phyloP scores from a whole-genome alignment of 2,113 vertebrate species.

The Grantiella picta region DNA sequence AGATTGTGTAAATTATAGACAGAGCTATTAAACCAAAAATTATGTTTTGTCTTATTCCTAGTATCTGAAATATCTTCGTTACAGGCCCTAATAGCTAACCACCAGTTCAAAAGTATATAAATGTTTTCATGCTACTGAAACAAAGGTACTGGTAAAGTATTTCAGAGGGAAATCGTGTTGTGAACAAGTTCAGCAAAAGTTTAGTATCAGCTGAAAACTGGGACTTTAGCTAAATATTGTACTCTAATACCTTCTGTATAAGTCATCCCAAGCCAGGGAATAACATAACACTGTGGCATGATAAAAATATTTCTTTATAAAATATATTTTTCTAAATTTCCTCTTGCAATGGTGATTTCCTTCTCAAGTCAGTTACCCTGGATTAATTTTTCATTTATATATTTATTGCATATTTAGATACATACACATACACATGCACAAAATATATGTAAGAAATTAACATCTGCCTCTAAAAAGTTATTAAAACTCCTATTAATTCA shows the following conservation, averaged over 20 bases:
- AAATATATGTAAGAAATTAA: neutral
- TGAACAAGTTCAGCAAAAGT: neutral
- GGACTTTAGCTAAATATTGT: neutral
- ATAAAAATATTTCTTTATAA: neutral
- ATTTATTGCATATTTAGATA: neutral
- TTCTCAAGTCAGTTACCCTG: neutral
- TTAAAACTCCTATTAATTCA: neutral
- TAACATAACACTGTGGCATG: neutral
- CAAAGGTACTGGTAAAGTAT: neutral
- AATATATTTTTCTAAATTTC: neutral
- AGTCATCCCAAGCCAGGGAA: neutral
- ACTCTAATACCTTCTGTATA: neutral
- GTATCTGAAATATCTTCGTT: neutral
- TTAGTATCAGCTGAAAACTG: neutral
- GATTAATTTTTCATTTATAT: neutral
- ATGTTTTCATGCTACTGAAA: neutral
- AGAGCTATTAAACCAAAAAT: neutral
- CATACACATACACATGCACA: fast-evolving
- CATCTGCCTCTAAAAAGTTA: neutral
- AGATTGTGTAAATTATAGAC: neutral
- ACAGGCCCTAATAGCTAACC: neutral
- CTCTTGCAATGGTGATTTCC: neutral
- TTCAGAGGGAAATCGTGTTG: neutral
- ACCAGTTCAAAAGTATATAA: neutral
- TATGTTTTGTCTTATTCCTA: neutral